phyloP scores from a whole-genome alignment of 2,888 invertebrate genomes.

The Caradrina kadenii region DNA sequence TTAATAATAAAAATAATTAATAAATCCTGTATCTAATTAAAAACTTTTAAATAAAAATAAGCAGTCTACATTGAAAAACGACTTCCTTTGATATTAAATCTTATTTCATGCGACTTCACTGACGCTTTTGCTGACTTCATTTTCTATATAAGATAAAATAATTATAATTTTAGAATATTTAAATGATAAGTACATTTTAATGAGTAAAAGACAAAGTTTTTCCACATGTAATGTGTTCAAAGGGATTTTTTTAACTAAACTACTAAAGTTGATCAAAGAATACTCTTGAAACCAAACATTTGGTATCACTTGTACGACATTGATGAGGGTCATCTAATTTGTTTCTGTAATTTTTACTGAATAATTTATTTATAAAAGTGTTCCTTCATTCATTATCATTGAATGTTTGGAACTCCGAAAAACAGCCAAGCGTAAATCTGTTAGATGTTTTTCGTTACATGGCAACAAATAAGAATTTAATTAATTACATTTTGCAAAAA shows the following conservation, averaged over 20 bases:
- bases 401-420: conserved; percentile 23
- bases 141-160: conserved; percentile 31
- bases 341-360: conserved; percentile 64
- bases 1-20: conserved; percentile 49
- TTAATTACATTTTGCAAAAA: background rate
- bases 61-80: conserved; percentile 28
- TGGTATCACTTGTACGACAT: conserved; percentile 72
- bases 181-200: conserved; percentile 9
- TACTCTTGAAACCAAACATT: conserved; percentile 66
- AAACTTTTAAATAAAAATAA: conserved; percentile 39
- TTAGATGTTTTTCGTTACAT: conserved; percentile 11
- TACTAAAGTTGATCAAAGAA: conserved; percentile 67
- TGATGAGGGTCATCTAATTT: conserved; percentile 76
- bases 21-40: conserved; percentile 33
- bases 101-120: conserved; percentile 52
- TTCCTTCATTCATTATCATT: conserved; percentile 33
- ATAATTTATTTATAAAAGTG: conserved; percentile 57
- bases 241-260: conserved; percentile 68
- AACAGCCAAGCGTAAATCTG: conserved; percentile 2
- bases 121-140: conserved; percentile 57
- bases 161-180: conserved; percentile 4
- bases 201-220: conserved; percentile 6
- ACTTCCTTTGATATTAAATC: conserved; percentile 45
- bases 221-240: conserved; percentile 21
- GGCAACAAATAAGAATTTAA: background rate